Evolutionary conservation across 1,140 invertebrate genomes (phyloP).

Genomic region (Diachasmimorpha longicaudata): DNA sequence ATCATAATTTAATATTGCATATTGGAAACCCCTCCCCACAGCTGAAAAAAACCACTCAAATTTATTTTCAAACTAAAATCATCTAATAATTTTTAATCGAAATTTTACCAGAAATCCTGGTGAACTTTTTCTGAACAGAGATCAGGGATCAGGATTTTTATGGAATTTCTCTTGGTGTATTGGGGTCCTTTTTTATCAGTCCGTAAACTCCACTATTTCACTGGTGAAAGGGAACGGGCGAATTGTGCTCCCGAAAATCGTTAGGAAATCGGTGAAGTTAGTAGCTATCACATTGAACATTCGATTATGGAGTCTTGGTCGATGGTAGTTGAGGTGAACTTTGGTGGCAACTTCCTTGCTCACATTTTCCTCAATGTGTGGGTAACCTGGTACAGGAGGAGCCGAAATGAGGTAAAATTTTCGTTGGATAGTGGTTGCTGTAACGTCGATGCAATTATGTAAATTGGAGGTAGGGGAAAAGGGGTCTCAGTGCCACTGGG

Average conservation of each 20-base stretch:
- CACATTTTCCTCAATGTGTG: not conserved
- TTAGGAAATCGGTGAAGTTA: not conserved
- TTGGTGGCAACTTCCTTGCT: not conserved
- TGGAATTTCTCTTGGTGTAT: no score
- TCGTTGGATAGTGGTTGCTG: not conserved
- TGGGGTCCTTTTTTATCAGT: no score
- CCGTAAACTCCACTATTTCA: no score
- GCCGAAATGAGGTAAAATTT: not conserved
- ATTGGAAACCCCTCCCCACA: not conserved
- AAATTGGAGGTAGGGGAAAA: not conserved
- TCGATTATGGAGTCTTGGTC: not conserved
- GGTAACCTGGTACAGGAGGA: not conserved
- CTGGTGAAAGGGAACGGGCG: no score
- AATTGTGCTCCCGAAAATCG: not conserved
- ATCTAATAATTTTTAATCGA: no score
- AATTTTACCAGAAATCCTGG: no score
- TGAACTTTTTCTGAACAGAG: no score
- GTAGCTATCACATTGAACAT: not conserved
- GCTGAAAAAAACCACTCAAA: not conserved
- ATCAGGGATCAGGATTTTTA: no score
- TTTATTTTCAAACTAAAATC: not conserved
- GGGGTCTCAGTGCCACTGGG: not conserved
- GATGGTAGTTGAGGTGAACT: not conserved
- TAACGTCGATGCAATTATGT: constrained; percentile 1
- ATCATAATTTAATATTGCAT: not conserved